Conservation (phyloP, 2,888 invertebrate genomes). For the Brachyptera risi region DNA sequence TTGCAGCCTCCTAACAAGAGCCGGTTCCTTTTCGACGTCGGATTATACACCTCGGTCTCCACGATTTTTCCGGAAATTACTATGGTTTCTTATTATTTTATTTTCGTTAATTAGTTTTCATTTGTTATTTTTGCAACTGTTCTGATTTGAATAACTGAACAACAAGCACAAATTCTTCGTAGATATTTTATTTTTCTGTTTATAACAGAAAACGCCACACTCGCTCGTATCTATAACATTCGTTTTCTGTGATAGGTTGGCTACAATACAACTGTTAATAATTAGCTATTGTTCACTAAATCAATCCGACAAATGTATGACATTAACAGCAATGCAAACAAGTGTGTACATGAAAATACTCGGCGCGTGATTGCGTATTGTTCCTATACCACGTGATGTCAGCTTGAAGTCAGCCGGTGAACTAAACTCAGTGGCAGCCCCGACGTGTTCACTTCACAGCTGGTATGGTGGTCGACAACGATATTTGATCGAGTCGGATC, state of each 20-base stretch:
- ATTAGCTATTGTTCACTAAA: background rate
- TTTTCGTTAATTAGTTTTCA: slow-evolving; percentile 1
- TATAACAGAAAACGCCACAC: background rate
- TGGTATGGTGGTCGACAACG: background rate
- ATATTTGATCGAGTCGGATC: background rate
- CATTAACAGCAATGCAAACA: background rate
- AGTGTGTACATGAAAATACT: background rate
- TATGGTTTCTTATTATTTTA: background rate
- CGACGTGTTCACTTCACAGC: background rate
- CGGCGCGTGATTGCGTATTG: background rate
- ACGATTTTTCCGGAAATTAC: slow-evolving; percentile 21
- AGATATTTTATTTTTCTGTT: too few relatives aligned
- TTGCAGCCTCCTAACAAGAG: slow-evolving; percentile 16
- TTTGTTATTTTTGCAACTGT: slow-evolving; percentile 1
- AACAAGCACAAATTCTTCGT: too few relatives aligned
- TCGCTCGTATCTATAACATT: too few relatives aligned
- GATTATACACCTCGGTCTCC: slow-evolving; percentile 22
- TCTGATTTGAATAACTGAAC: too few relatives aligned
- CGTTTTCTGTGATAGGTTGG: too few relatives aligned
- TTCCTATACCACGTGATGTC: slow-evolving; percentile 1
- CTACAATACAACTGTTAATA: background rate
- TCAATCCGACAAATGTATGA: background rate
- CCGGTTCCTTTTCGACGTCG: slow-evolving; percentile 25
- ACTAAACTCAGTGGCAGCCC: background rate
- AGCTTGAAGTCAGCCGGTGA: background rate